These are phyloP conservation scores for Poecilia picta DNA, from an alignment of 2,797 vertebrate species.

Conservation along the genomic window DNA sequence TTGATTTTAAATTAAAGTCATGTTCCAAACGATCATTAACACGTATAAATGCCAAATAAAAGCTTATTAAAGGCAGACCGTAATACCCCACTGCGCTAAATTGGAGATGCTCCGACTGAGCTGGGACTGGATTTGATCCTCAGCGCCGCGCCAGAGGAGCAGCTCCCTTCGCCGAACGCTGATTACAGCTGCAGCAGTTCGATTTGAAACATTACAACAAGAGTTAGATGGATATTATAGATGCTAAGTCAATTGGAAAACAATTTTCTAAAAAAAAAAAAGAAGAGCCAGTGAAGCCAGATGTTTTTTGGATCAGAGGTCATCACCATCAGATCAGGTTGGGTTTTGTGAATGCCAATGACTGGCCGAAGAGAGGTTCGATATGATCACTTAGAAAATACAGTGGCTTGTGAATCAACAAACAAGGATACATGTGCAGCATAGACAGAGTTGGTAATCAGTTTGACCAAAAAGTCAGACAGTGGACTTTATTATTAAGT, in stretches of 20 bases:
- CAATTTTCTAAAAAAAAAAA: neutral
- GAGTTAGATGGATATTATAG: neutral
- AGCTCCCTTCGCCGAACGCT: neutral
- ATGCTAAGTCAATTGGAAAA: neutral
- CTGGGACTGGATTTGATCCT: neutral
- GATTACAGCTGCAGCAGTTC: neutral
- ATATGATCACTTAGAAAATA: neutral
- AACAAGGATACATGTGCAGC: neutral
- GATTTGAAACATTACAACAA: neutral
- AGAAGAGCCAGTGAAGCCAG: neutral
- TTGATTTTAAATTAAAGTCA: constrained; percentile 24
- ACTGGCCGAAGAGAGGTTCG: neutral
- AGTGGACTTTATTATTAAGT: neutral
- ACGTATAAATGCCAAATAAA: constrained; percentile 13
- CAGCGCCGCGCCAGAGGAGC: neutral
- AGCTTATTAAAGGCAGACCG: constrained; percentile 3
- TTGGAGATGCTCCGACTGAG: neutral
- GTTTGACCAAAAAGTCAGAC: neutral
- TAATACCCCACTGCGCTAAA: constrained; percentile 2
- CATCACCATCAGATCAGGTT: neutral
- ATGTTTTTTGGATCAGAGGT: neutral
- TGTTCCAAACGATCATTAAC: constrained; percentile 21
- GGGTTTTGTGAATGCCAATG: neutral
- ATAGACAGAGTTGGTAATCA: neutral
- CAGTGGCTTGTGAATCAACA: neutral